Evolutionary conservation across 2,797 vertebrate genomes (phyloP).

Genomic region (Anas capensis): DNA sequence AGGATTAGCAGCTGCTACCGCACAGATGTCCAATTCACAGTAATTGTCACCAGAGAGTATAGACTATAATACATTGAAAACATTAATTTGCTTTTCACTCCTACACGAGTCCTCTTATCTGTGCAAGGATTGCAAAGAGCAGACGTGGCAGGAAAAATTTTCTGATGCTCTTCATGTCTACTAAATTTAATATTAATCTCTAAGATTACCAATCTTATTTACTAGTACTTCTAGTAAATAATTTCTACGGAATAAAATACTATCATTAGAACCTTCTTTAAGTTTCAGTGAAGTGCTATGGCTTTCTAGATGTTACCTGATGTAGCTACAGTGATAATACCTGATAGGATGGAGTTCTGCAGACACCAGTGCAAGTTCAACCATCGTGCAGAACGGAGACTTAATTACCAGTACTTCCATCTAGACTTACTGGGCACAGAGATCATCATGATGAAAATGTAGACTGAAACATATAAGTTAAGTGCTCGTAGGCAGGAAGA

Average conservation of each 20-base stretch:
- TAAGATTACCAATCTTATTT: background rate
- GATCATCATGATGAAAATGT: background rate
- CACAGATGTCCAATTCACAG: background rate
- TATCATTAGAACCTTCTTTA: background rate
- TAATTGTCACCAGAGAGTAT: background rate
- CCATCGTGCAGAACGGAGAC: background rate
- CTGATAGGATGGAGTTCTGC: background rate
- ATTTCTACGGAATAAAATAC: background rate
- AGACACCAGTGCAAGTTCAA: background rate
- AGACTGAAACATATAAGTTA: background rate
- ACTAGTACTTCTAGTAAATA: background rate
- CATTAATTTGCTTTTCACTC: background rate
- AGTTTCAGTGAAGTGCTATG: background rate
- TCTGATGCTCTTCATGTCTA: background rate
- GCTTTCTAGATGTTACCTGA: background rate
- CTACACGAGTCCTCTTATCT: fast-evolving
- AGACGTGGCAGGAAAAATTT: background rate
- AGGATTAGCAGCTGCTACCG: background rate
- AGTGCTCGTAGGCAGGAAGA: background rate
- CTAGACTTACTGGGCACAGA: background rate
- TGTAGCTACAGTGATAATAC: background rate
- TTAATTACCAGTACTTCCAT: background rate
- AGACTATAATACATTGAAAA: background rate
- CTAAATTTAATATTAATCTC: background rate
- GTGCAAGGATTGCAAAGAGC: background rate